Percentiles rank a stretch among this genome's conserved stretches.
Conservation (phyloP, 2,888 invertebrate genomes). For the Patella caerulea region DNA sequence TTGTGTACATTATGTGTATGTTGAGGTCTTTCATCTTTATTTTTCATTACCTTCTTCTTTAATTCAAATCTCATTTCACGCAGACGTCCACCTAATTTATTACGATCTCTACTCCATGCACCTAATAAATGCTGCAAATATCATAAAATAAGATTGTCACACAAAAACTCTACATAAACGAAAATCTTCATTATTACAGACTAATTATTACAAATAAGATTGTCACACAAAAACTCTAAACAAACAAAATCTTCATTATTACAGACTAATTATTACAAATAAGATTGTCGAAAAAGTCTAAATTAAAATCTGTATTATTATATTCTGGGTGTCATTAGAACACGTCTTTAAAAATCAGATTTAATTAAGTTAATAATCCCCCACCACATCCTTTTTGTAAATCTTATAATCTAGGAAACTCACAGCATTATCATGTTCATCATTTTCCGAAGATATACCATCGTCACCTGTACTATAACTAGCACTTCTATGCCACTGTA, state of each 20-base stretch:
- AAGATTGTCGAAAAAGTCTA: not conserved
- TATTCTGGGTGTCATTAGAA: not conserved
- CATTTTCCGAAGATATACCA: constrained; percentile 54
- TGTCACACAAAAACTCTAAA: not conserved
- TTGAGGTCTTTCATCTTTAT: not conserved
- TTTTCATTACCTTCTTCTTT: constrained; percentile 2
- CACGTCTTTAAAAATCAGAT: not conserved
- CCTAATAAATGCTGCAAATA: constrained; percentile 19
- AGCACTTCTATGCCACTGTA: constrained; percentile 51
- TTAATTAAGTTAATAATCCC: too few species aligned
- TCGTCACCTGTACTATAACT: constrained; percentile 58
- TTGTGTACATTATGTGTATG: not conserved
- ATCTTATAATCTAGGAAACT: not conserved
- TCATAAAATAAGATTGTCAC: too few species aligned
- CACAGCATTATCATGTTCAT: constrained; percentile 50
- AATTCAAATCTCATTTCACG: constrained; percentile 22
- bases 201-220: too few species aligned
- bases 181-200: not conserved
- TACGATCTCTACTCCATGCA: constrained; percentile 12
- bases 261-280: too few species aligned
- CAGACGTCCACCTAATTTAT: constrained; percentile 18
- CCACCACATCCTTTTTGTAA: constrained; percentile 5
- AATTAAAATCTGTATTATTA: not conserved
- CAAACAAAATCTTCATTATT: not conserved
- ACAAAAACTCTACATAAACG: not conserved